Evolutionary conservation across 2,888 invertebrate species (phyloP), one percentile per base, ranked within the genome.

Genomic region (Apodemia duryi): DNA sequence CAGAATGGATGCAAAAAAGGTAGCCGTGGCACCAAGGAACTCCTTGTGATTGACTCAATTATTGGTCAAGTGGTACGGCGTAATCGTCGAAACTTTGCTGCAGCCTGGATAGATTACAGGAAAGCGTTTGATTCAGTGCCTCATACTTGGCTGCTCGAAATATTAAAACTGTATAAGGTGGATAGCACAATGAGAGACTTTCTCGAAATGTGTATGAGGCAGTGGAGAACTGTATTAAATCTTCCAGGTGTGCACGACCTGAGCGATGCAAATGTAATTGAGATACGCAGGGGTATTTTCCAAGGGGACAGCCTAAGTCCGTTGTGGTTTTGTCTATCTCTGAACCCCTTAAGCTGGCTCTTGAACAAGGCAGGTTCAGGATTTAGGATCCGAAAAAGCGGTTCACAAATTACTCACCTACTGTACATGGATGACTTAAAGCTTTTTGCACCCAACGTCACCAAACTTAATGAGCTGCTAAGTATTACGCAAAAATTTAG

Each of bases 241-340:
- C 21, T 21, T 21, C 21, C 21, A 21, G 21, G 21, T 21, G 21
- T 21, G 21, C 21, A 21, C 21, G 21, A 21, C 21, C 21, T 21
- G 21, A 21, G 21, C 1, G 21, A 21, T 21, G 21, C 21, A 21
- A 21, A 21, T 21, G 21, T 21, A 21, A 21, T 21, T 21, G 21
- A 13, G 46, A 49, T 49, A 3, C 9, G 10, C 11, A 10, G 46
- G 46, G 46, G 46, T 9, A 49, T 49, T 9, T 5, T 49, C 10
- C 46, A 49, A 49, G 46, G 46, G 11, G 51, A 51, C n/a, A 51
- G 51, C n/a, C n/a, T 51, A n/a, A 51, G 51, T n/a, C 51, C 51
- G 3, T 51, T 51, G 51, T 51, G 51, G 51, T 51, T 51, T 51
- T 51, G 51, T 51, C 5, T 51, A n/a, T 13, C 51, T n/a, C 2